Percentiles rank a stretch among this genome's conserved stretches.
Conservation (phyloP, 2,888 invertebrate genomes). For the Trilocha varians region DNA sequence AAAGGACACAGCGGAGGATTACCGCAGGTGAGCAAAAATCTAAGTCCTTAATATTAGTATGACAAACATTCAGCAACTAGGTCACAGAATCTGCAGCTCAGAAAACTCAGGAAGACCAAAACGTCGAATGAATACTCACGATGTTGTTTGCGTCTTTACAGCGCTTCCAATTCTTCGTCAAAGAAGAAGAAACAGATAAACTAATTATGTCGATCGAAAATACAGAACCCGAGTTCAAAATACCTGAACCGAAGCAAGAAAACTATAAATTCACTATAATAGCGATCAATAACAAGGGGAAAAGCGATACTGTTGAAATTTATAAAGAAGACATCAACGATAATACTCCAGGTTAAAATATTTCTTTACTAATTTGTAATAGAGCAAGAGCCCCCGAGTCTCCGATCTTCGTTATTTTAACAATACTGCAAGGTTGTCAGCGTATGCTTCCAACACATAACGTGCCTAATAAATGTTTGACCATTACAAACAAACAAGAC, state of each 20-base stretch:
- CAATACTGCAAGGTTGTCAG: no score
- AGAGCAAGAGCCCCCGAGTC: no score
- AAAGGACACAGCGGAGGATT: conserved; percentile 57
- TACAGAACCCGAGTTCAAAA: conserved; percentile 50
- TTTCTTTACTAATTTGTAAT: background rate
- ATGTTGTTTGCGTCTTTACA: no score
- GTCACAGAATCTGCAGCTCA: no score
- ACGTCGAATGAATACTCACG: no score
- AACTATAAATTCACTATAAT: conserved; percentile 47
- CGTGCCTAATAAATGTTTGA: no score
- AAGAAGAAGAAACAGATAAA: conserved; percentile 32
- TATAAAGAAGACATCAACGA: conserved; percentile 37
- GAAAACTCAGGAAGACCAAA: no score
- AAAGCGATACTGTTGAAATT: conserved; percentile 47
- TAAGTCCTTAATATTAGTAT: no score
- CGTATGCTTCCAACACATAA: no score
- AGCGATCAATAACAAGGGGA: conserved; percentile 59
- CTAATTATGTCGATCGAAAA: conserved; percentile 47
- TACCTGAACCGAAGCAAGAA: conserved; percentile 43
- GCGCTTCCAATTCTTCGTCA: conserved; percentile 55
- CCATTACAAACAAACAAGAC: no score
- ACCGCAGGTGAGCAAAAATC: conserved; percentile 35
- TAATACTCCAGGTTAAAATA: conserved; percentile 30
- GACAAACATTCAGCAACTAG: no score
- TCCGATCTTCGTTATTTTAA: no score